Percentiles rank a stretch among this genome's conserved stretches.
phyloP scores from a whole-genome alignment of 2,888 invertebrate species.

The Notodonta dromedarius region DNA sequence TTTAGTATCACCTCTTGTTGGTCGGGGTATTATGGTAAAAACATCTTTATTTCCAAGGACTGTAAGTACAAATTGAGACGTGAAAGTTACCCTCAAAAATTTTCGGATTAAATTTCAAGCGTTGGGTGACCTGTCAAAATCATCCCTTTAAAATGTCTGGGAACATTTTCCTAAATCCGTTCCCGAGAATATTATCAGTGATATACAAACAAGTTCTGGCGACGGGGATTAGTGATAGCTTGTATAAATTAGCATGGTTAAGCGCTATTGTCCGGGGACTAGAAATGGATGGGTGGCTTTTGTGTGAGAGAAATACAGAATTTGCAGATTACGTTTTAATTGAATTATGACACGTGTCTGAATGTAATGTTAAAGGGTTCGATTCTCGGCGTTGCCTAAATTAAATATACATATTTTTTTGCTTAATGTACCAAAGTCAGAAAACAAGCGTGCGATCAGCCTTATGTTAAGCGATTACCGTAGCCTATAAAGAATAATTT shows the following conservation, averaged over 20 bases:
- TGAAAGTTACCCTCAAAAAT: neutral
- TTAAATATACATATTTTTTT: no score
- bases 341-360: neutral
- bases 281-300: neutral
- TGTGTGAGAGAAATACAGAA: neutral
- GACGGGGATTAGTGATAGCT: neutral
- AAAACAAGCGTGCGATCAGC: no score
- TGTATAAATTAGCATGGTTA: constrained; percentile 3
- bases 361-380: neutral
- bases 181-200: neutral
- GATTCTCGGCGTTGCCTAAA: neutral
- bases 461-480: no score
- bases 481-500: no score
- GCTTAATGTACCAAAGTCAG: no score
- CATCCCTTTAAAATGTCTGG: neutral
- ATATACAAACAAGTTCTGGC: neutral
- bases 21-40: no score
- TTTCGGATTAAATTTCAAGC: neutral
- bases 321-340: neutral
- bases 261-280: neutral
- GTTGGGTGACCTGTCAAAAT: neutral
- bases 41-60: no score
- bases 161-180: neutral
- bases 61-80: no score
- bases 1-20: no score